A percentile compares a stretch with the other conserved stretches of the same genome.
These are phyloP conservation scores for Oxyscelio sp. DNA, from an alignment of 2,888 invertebrate genomes.

Conservation along the genomic window DNA sequence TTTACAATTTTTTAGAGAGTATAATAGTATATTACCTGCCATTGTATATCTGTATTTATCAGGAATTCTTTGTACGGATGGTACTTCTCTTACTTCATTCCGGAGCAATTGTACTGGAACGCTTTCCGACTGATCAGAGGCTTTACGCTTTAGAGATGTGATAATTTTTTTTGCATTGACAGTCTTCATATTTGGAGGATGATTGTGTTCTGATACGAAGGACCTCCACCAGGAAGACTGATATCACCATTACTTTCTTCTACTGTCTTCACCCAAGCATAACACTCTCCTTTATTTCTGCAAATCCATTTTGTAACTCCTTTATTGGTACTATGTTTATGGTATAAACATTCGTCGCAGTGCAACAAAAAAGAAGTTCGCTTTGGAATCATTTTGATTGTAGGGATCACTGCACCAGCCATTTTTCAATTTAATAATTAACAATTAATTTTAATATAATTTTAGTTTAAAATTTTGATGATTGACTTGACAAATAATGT, in stretches of 20 bases:
- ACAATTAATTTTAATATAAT: too few relatives aligned
- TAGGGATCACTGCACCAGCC: constrained; percentile 14
- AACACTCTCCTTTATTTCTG: constrained; percentile 7
- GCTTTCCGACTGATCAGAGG: constrained; percentile 6
- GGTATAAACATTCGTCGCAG: constrained; percentile 18
- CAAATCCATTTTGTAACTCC: constrained; percentile 27
- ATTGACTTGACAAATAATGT: too few relatives aligned
- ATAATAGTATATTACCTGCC: not conserved
- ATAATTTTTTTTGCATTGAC: not conserved
- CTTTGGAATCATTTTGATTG: constrained; percentile 6
- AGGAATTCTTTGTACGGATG: constrained; percentile 13
- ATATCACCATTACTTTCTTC: not conserved
- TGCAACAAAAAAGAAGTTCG: constrained; percentile 11
- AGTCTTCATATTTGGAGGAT: constrained; percentile 15
- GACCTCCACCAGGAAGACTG: constrained; percentile 23
- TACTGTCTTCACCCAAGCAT: constrained; percentile 30
- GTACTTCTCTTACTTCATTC: not conserved
- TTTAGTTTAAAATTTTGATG: too few relatives aligned
- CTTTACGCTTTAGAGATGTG: constrained; percentile 8
- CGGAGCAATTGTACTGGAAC: constrained; percentile 13
- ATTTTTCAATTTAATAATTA: constrained; percentile 10
- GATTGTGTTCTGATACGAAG: constrained; percentile 18
- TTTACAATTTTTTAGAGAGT: too few relatives aligned
- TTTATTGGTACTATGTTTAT: not conserved
- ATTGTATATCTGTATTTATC: constrained; percentile 30